phyloP scores from a whole-genome alignment of 2,888 invertebrate genomes.

The Drosophila prostipennis region DNA sequence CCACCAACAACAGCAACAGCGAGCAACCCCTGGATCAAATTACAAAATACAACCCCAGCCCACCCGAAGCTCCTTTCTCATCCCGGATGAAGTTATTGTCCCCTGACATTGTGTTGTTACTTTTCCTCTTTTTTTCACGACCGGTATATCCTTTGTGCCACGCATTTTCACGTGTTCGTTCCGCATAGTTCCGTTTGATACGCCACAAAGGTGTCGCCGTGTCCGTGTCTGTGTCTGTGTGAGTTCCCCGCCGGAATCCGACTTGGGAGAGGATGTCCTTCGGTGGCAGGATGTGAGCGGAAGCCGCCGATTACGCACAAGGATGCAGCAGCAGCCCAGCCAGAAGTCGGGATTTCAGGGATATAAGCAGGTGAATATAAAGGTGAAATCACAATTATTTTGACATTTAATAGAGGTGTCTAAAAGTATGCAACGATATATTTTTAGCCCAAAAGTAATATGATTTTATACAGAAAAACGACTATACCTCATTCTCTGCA shows the following conservation, averaged over 20 bases:
- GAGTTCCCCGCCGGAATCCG: constrained; percentile 14
- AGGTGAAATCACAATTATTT: not conserved
- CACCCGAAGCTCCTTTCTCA: constrained; percentile 25
- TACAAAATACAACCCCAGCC: constrained; percentile 64
- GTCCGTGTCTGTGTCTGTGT: constrained; percentile 39
- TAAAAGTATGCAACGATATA: no score
- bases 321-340: not conserved
- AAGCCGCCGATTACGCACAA: constrained; percentile 36
- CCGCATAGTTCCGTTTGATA: constrained; percentile 79
- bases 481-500: no score
- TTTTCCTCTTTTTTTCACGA: constrained; percentile 23
- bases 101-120: constrained; percentile 60
- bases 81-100: constrained; percentile 74
- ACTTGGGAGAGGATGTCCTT: constrained; percentile 23
- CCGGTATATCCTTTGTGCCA: constrained; percentile 37
- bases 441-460: no score
- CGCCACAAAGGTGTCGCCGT: constrained; percentile 75
- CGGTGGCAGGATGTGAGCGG: constrained; percentile 28
- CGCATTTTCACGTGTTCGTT: constrained; percentile 77
- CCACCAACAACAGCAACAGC: not conserved
- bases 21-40: constrained; percentile 64
- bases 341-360: not conserved
- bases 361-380: not conserved
- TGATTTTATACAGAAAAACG: no score
- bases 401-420: no score